These are phyloP conservation scores for Gymnocephalus cernua DNA, from an alignment of 2,113 vertebrate genomes.

Conservation along the genomic window DNA sequence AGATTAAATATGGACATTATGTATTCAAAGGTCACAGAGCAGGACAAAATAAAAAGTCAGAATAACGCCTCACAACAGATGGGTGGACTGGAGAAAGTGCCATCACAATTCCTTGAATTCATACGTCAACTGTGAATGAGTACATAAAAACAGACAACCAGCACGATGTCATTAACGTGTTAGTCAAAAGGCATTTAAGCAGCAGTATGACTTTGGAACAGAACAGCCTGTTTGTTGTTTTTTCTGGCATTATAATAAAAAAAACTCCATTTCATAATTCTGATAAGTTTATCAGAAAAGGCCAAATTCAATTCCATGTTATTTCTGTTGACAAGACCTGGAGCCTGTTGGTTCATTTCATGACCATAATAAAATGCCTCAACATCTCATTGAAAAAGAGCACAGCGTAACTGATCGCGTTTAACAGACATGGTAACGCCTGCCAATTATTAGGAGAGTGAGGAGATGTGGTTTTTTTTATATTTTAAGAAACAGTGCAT, in stretches of 20 bases:
- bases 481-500: not conserved
- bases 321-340: slow-evolving; percentile 27
- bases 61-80: slow-evolving; percentile 12
- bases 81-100: slow-evolving; percentile 3
- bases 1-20: slow-evolving; percentile 23
- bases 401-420: not conserved
- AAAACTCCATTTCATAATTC: slow-evolving; percentile 12
- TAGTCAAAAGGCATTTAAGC: not conserved
- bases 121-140: not conserved
- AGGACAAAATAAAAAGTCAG: not conserved
- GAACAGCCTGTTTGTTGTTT: not conserved
- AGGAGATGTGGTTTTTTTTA: not conserved
- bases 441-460: slow-evolving; percentile 13
- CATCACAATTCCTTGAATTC: not conserved
- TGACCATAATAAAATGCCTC: slow-evolving; percentile 1
- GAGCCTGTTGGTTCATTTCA: slow-evolving; percentile 7
- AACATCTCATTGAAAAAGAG: slow-evolving; percentile 35
- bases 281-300: slow-evolving; percentile 31
- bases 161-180: slow-evolving; percentile 11
- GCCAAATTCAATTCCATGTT: slow-evolving; percentile 14
- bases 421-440: not conserved
- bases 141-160: slow-evolving; percentile 4
- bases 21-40: slow-evolving; percentile 8
- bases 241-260: not conserved
- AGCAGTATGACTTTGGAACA: not conserved